Conservation (phyloP, 2,888 invertebrate species). For the Lepidonotus clava region DNA sequence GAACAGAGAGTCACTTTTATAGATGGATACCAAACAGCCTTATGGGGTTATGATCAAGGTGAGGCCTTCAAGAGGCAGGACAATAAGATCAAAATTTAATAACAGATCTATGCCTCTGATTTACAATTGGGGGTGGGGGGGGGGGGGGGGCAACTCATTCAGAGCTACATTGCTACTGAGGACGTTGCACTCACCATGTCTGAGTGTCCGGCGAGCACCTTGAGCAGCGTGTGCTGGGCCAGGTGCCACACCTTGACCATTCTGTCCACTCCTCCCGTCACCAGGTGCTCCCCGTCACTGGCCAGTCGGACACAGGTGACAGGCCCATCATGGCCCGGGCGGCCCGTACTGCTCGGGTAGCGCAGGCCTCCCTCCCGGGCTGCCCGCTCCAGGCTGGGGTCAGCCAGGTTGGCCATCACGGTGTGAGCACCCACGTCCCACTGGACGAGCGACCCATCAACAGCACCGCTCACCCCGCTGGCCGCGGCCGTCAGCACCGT, state of each 20-base stretch:
- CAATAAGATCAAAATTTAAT: too few relatives aligned
- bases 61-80: too few relatives aligned
- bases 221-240: conserved; percentile 20
- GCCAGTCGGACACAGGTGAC: conserved; percentile 59
- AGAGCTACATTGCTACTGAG: too few relatives aligned
- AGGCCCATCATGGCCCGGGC: conserved; percentile 54
- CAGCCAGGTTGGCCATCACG: conserved; percentile 40
- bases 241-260: conserved; percentile 60
- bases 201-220: conserved; percentile 35
- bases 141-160: too few relatives aligned
- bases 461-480: conserved; percentile 55
- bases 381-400: conserved; percentile 16
- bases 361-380: background rate
- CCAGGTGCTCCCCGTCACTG: conserved; percentile 42
- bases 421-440: conserved; percentile 59
- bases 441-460: conserved; percentile 53
- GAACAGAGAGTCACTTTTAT: too few relatives aligned
- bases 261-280: conserved; percentile 56
- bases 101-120: too few relatives aligned
- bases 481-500: conserved; percentile 12
- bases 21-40: too few relatives aligned
- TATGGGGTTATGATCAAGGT: too few relatives aligned
- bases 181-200: conserved; percentile 49
- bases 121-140: too few relatives aligned
- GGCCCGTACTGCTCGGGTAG: background rate